Conservation (phyloP, 2,888 invertebrate species). For the Steinernema carpocapsae region DNA sequence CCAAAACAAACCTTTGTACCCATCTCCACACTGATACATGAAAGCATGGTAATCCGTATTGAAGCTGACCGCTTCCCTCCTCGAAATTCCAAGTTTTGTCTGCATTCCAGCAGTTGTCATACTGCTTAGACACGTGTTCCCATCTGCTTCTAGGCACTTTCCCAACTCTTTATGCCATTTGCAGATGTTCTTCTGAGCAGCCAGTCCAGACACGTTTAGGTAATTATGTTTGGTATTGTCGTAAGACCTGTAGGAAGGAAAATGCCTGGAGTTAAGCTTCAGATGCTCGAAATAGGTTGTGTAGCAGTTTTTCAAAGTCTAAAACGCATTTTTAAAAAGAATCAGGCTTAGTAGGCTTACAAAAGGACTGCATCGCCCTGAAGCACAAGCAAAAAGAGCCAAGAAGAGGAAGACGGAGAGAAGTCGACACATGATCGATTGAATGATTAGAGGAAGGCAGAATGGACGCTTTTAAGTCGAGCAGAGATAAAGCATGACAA, state of each 20-base stretch:
- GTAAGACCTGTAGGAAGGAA: neutral
- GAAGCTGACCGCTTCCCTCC: neutral
- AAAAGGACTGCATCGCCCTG: neutral
- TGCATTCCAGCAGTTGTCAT: neutral
- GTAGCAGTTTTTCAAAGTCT: slow-evolving; percentile 24
- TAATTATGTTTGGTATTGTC: slow-evolving; percentile 10
- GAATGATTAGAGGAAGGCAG: too few species aligned
- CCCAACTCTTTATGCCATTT: slow-evolving; percentile 11
- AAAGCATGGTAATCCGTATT: neutral
- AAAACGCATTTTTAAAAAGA: neutral
- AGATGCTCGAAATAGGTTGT: neutral
- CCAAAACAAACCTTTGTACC: slow-evolving; percentile 8
- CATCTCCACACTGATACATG: slow-evolving; percentile 2
- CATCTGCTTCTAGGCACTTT: neutral
- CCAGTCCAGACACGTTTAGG: neutral
- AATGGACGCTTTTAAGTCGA: too few species aligned
- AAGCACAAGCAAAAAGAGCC: neutral
- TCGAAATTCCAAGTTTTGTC: slow-evolving; percentile 5
- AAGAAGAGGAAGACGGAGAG: neutral
- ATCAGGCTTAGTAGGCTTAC: neutral
- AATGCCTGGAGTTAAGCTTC: neutral
- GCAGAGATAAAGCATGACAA: too few species aligned
- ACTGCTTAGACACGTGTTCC: neutral
- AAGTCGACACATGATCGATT: neutral
- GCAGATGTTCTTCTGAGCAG: slow-evolving; percentile 15